Evolutionary conservation across 2,888 invertebrate genomes (phyloP), one percentile per base, ranked within the genome.

Genomic region (Pristionchus fissidentatus): DNA sequence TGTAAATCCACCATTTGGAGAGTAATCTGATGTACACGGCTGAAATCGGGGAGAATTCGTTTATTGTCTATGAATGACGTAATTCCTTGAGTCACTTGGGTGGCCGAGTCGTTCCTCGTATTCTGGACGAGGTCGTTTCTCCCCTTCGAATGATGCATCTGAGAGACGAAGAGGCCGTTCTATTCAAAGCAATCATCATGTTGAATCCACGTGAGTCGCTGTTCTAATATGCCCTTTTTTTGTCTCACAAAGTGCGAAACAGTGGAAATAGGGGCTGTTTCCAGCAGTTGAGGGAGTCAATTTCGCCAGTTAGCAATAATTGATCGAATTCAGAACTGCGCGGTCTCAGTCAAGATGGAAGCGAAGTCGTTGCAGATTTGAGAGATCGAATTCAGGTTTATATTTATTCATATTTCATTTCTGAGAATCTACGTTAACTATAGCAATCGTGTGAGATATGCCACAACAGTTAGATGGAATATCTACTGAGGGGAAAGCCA

Each of bases 151-250:
- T 86, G 52, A 89, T 92, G 88, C 89, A 89, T 81, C 84, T 92
- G 78, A 90, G 89, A 78, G 92, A 92, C 29, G 90, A 92, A 81
- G 92, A 92, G 78, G 85, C 89, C 38, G 89, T 90, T 8, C 85
- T 91, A 3, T 85, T 92, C 79, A 91, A 91, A 77, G 92, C 92
- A 2, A 91, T 92, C 35, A 87, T 92, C 60, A 85, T 89, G 19
- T 85, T 92, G 35, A 91, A 92, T 85, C 91, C 91, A 41, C 88
- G 91, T 91, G 79, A 85, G 89, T 85, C 7, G 3, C n/a, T n/a
- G 8, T 26, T 75, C 1, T 10, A 10, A 49, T 29, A 13, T 29
- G 32, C 22, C 38, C 57, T 22, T 57, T 8, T 22, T 49, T 32
- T 19, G 8, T 52, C 22, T 32, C 8, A 13, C n/a, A 15, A 49